Conservation (phyloP, 2,113 vertebrate genomes). For the Oreotrochilus melanogaster region DNA sequence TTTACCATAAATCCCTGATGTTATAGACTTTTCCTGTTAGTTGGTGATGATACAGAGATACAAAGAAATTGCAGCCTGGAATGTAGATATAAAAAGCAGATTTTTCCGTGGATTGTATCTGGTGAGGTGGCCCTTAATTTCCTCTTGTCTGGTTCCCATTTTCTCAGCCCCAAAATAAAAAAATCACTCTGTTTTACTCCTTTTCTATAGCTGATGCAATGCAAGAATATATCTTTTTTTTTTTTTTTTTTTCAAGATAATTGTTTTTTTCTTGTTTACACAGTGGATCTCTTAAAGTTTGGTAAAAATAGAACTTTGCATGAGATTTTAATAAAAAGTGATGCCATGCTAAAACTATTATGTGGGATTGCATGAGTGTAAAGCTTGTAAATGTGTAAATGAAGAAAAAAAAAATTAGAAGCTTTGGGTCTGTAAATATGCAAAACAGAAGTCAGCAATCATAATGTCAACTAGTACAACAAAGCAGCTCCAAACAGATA, state of each 20-base stretch:
- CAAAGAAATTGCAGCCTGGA: background rate
- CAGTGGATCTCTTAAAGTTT: background rate
- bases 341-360: background rate
- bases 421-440: background rate
- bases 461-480: background rate
- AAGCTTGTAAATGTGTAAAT: background rate
- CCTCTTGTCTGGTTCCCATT: background rate
- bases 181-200: background rate
- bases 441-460: background rate
- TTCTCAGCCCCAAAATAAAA: background rate
- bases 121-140: background rate
- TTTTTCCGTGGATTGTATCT: background rate
- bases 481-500: background rate
- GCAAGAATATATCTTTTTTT: background rate
- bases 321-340: background rate
- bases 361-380: background rate
- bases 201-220: background rate
- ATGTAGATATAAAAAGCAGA: background rate
- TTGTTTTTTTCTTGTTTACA: background rate
- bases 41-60: background rate
- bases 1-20: background rate
- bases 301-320: background rate
- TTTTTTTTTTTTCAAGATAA: background rate
- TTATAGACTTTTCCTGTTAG: background rate
- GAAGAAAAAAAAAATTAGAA: background rate